Base-by-base conservation (phyloP, 2,113 vertebrate species). In the Paradisaea rubra region DNA sequence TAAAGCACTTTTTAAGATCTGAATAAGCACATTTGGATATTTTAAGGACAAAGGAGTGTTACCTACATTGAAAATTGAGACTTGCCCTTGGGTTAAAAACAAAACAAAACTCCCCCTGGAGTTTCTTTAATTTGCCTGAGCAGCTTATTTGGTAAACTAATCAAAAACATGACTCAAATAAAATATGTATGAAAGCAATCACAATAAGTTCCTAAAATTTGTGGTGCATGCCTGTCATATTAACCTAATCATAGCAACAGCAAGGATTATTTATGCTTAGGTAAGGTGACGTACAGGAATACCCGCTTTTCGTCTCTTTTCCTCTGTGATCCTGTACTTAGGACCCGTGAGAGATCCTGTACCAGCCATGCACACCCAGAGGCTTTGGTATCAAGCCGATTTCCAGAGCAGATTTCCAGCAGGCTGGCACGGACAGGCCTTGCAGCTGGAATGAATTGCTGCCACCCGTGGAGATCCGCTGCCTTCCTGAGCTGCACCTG, bases 261-360 rank as follows among this genome's bases (percentile, higher is more conserved):
- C 12, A 37, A 28, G 28, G 7, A 24, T 1, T 4, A 37, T 44
- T 23, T 28, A 35, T 52, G 22, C 45, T 52, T n/a, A n/a, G 35
- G 24, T 33, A 35, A 64, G 7, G 6, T 76, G 56, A 35, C 2
- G 0, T 14, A 30, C 11, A 77, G 27, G 22, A 73, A 39, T 61
- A 52, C 1, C 8, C 33, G 3, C 5, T 9, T 54, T 65, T 60
- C 27, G 20, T 18, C 19, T 52, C 23, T 60, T 52, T 52, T 41
- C 20, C 33, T 47, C 33, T 13, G 1, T 53, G 37, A 28, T 15
- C 33, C 22, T 54, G 37, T 23, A 21, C 9, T 64, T 30, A 15
- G 35, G 44, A 31, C 24, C 52, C 0, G 0, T 23, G 42, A 20
- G 6, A 65, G 10, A 8, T 52, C 42, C 14, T 0, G 0, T 21